Base-by-base conservation (phyloP, 2,113 vertebrate species). In the Rhinoptilus africanus region DNA sequence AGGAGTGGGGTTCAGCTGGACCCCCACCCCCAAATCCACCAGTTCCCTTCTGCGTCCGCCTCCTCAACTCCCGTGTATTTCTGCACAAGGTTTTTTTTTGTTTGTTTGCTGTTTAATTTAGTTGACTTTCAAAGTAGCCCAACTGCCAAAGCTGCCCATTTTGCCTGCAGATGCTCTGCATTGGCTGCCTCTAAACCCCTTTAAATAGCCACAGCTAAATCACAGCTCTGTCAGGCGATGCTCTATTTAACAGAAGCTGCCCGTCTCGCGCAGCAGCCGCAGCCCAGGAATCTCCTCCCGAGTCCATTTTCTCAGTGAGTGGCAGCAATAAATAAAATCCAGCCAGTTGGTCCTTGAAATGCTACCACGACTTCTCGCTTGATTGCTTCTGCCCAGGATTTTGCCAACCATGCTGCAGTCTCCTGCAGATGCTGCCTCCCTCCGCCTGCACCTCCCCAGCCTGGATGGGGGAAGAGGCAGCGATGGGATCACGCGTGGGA, bases 241-340 rank as follows among this genome's bases (percentile, higher is more conserved):
- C 95, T 97, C 96, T 97, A 94, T 96, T 97, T 89, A 97, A 94
- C 97, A 93, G 90, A 19, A 94, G 85, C 92, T 83, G 94, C 94
- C 76, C 6, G 8, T 60, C 94, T 78, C 45, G 3, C 43, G 1
- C 83, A 63, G 88, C 93, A 75, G 64, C 88, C 30, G 2, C 64
- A 2, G 88, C 93, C 94, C 86, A 90, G 92, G 92, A 87, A 93
- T 74, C 94, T 92, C 87, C 96, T 96, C 96, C 88, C 4, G 67
- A 94, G 95, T 76, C 95, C 95, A 93, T 96, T 97, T 96, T 50
- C 94, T 60, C 96, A 68, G 91, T 18, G 57, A 97, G 96, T 43
- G 92, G 93, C 83, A 73, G 95, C 93, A 92, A 94, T 96, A 96
- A 97, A 95, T 95, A 96, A 93, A 95, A 93, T 27, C 56, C 93